Percentiles rank a stretch among this genome's conserved stretches.
Evolutionary conservation across 2,888 invertebrate genomes (phyloP).

Genomic region (Synanthedon formicaeformis): DNA sequence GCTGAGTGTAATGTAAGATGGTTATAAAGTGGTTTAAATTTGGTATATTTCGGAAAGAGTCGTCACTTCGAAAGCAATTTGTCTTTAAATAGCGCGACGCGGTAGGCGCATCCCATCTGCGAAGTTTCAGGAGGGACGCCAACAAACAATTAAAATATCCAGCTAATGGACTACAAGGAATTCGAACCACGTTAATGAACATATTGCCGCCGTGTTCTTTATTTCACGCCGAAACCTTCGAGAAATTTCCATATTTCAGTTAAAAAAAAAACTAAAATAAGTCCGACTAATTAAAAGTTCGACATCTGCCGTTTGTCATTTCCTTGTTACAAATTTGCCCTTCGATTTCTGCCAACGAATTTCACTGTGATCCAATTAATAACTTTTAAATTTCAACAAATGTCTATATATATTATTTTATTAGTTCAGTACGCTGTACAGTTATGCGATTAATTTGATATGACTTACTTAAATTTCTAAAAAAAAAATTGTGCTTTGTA

Average conservation of each 20-base stretch:
- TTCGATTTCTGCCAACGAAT: not conserved
- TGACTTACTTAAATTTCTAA: no score
- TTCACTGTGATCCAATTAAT: not conserved
- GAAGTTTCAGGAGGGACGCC: slow-evolving; percentile 46
- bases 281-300: slow-evolving; percentile 36
- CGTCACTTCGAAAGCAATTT: slow-evolving; percentile 57
- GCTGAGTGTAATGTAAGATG: not conserved
- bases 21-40: slow-evolving; percentile 9
- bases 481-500: no score
- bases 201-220: slow-evolving; percentile 43
- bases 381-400: not conserved
- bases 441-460: no score
- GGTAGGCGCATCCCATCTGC: slow-evolving; percentile 60
- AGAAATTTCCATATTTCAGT: slow-evolving; percentile 11
- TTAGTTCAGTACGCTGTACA: not conserved
- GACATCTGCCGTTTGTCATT: slow-evolving; percentile 26
- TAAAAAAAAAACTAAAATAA: slow-evolving; percentile 17
- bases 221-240: not conserved
- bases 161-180: slow-evolving; percentile 63
- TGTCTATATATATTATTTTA: not conserved
- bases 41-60: slow-evolving; percentile 34
- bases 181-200: slow-evolving; percentile 63
- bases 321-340: slow-evolving; percentile 14
- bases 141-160: slow-evolving; percentile 67
- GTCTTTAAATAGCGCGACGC: slow-evolving; percentile 59